Conservation (phyloP, 2,113 vertebrate species). For the Gasterosteus aculeatus region DNA sequence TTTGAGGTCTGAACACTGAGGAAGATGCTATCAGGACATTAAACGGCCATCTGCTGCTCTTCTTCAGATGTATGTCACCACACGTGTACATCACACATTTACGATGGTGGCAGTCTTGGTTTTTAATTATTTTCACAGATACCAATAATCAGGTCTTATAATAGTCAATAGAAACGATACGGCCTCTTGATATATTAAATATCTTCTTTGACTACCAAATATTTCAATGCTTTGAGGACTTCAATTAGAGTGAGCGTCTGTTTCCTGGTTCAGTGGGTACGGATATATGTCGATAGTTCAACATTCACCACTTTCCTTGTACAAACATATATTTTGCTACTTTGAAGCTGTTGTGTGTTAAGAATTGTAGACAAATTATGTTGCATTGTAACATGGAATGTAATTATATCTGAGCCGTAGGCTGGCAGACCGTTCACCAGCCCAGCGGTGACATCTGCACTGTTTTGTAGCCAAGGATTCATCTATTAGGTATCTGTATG, state of each 20-base stretch:
- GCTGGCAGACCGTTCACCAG: conserved; percentile 45
- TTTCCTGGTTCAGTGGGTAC: neutral
- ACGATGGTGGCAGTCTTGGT: neutral
- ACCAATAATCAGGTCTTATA: neutral
- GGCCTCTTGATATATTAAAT: neutral
- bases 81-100: conserved; percentile 1
- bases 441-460: conserved; percentile 45
- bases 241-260: neutral
- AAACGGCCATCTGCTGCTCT: conserved; percentile 56
- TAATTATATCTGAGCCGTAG: conserved; percentile 46
- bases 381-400: neutral
- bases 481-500: conserved; percentile 34
- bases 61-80: neutral
- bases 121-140: neutral
- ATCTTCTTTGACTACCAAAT: neutral
- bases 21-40: conserved; percentile 42
- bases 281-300: neutral
- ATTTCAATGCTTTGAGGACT: neutral
- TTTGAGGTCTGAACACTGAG: conserved; percentile 27
- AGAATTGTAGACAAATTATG: conserved; percentile 10
- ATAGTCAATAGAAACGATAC: neutral
- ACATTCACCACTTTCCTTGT: neutral
- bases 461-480: conserved; percentile 37
- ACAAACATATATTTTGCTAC: neutral
- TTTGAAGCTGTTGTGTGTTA: neutral